Percentiles rank a stretch among this genome's conserved stretches.
Evolutionary conservation across 2,888 invertebrate genomes (phyloP).

Genomic region (Archaeoteleia sp.): DNA sequence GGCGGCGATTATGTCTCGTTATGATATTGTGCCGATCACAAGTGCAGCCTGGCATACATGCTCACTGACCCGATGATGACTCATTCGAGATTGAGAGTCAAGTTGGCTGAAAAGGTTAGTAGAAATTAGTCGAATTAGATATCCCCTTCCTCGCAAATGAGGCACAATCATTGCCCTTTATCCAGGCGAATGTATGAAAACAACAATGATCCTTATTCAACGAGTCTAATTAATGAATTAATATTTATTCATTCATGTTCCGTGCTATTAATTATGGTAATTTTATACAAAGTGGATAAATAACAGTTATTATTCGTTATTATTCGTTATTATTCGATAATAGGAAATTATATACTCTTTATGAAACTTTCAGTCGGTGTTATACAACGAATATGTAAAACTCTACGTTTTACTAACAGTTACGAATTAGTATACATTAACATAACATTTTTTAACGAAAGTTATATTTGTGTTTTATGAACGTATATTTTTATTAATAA

Average conservation of each 20-base stretch:
- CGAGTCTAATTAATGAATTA: constrained; percentile 18
- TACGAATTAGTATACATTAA: too few species aligned
- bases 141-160: constrained; percentile 3
- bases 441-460: too few species aligned
- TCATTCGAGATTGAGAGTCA: constrained; percentile 44
- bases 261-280: too few species aligned
- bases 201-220: constrained; percentile 8
- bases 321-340: too few species aligned
- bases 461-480: too few species aligned
- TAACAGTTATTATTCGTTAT: too few species aligned
- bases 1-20: constrained; percentile 45
- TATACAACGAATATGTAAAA: too few species aligned
- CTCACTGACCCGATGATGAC: constrained; percentile 54
- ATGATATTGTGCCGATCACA: constrained; percentile 48
- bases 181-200: constrained; percentile 11
- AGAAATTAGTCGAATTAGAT: constrained; percentile 18
- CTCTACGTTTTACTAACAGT: too few species aligned
- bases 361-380: too few species aligned
- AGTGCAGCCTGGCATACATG: constrained; percentile 50
- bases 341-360: too few species aligned
- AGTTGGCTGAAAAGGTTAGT: constrained; percentile 24
- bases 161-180: constrained; percentile 22
- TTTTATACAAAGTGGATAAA: too few species aligned
- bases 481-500: too few species aligned
- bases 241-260: constrained; percentile 9